Evolutionary conservation across 2,797 vertebrate genomes (phyloP).

Genomic region (Sparus aurata): DNA sequence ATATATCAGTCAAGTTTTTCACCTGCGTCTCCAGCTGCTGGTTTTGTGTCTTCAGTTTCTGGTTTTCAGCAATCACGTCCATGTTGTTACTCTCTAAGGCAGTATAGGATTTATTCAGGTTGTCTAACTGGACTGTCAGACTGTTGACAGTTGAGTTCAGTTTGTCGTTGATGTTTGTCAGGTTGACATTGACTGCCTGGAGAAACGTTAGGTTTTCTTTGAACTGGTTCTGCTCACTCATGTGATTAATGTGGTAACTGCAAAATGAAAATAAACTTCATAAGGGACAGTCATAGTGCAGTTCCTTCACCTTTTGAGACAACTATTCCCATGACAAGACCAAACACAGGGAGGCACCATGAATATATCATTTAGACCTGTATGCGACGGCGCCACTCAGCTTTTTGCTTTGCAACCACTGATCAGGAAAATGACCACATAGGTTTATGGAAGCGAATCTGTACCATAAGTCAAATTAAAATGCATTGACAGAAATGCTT

Average conservation of each 20-base stretch:
- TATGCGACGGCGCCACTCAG: too few species aligned
- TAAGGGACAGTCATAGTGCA: neutral
- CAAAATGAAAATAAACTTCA: slow-evolving; percentile 5
- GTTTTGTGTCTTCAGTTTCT: neutral
- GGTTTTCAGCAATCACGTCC: neutral
- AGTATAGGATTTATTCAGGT: too few species aligned
- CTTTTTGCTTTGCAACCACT: too few species aligned
- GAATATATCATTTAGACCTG: too few species aligned
- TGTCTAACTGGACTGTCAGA: too few species aligned
- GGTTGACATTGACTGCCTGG: neutral
- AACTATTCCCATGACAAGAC: neutral
- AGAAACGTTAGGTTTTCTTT: neutral
- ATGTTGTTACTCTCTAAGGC: neutral
- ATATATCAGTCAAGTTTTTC: slow-evolving; percentile 20
- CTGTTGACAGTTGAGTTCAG: too few species aligned
- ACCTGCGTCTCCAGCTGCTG: slow-evolving; percentile 15
- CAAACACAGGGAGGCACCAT: too few species aligned
- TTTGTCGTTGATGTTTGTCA: neutral
- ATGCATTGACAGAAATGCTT: too few species aligned
- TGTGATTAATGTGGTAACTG: neutral
- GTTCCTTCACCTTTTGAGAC: neutral
- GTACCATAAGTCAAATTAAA: too few species aligned
- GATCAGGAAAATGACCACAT: too few species aligned
- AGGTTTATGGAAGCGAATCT: too few species aligned
- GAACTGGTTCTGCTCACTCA: neutral